Evolutionary conservation across 2,797 vertebrate species (phyloP).

Genomic region (Adelosebastes latens): DNA sequence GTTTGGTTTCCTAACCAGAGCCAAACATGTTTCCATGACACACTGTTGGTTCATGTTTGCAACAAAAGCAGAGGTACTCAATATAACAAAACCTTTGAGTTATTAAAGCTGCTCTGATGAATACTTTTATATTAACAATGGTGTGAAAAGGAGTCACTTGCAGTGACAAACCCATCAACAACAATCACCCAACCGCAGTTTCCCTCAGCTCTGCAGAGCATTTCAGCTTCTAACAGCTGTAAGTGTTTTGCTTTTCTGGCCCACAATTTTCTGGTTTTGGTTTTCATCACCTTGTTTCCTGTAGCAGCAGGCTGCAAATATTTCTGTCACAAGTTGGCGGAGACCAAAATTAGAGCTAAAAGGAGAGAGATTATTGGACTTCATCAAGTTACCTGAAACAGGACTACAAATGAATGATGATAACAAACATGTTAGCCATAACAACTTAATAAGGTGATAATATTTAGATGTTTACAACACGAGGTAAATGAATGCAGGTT

Average conservation of each 20-base stretch:
- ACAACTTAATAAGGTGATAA: not conserved
- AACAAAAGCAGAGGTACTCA: not conserved
- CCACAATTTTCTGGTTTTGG: not conserved
- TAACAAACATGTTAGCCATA: not conserved
- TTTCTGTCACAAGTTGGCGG: not conserved
- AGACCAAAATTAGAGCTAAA: not conserved
- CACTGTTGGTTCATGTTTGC: not conserved
- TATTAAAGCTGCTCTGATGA: not conserved
- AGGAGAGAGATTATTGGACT: not conserved
- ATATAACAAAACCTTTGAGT: not conserved
- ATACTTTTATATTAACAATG: too few relatives aligned
- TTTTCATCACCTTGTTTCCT: not conserved
- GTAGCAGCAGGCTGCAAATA: not conserved
- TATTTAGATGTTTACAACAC: not conserved
- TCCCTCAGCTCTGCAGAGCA: not conserved
- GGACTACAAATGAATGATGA: not conserved
- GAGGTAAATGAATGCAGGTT: not conserved
- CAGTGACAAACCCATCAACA: too few relatives aligned
- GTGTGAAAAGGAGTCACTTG: too few relatives aligned
- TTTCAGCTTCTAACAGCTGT: too few relatives aligned
- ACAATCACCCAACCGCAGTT: not conserved
- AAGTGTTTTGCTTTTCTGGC: not conserved
- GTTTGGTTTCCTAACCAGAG: not conserved
- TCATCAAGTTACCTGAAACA: not conserved
- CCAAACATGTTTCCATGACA: not conserved